Evolutionary conservation across 2,797 vertebrate species (phyloP).

Genomic region (Anguilla obscura): DNA sequence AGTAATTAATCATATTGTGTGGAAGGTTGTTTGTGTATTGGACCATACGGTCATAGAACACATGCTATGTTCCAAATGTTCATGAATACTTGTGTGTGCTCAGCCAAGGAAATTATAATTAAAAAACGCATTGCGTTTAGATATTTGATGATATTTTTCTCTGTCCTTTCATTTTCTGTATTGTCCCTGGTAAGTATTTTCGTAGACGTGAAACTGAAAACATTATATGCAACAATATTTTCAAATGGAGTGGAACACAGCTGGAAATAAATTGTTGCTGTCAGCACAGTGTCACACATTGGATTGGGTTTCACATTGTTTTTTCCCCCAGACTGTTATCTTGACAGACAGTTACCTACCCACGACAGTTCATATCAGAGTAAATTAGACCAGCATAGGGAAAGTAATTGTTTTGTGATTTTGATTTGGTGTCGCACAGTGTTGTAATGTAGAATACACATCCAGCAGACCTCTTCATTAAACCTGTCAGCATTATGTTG

Average conservation of each 20-base stretch:
- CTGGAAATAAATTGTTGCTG: conserved; percentile 25
- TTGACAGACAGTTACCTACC: conserved; percentile 16
- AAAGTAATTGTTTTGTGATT: conserved; percentile 1
- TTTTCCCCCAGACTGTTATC: neutral
- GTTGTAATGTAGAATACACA: neutral
- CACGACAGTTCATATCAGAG: conserved; percentile 9
- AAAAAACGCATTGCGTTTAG: conserved; percentile 55
- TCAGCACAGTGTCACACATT: conserved; percentile 17
- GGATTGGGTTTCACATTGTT: conserved; percentile 12
- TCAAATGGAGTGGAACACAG: conserved; percentile 25
- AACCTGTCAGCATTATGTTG: neutral
- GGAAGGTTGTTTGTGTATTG: conserved; percentile 40
- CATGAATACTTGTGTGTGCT: conserved; percentile 18
- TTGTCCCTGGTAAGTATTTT: conserved; percentile 47
- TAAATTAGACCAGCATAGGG: neutral
- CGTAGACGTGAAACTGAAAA: neutral
- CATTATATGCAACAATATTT: conserved; percentile 20
- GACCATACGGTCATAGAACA: conserved; percentile 44
- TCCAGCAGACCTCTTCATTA: conserved; percentile 9
- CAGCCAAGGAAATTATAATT: neutral
- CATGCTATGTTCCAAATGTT: conserved; percentile 33
- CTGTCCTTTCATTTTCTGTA: conserved; percentile 36
- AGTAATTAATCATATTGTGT: conserved; percentile 44
- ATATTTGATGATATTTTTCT: conserved; percentile 56
- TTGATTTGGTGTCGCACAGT: conserved; percentile 7